Conservation (phyloP, 2,797 vertebrate genomes). For the Neosilurus hyrtlii region DNA sequence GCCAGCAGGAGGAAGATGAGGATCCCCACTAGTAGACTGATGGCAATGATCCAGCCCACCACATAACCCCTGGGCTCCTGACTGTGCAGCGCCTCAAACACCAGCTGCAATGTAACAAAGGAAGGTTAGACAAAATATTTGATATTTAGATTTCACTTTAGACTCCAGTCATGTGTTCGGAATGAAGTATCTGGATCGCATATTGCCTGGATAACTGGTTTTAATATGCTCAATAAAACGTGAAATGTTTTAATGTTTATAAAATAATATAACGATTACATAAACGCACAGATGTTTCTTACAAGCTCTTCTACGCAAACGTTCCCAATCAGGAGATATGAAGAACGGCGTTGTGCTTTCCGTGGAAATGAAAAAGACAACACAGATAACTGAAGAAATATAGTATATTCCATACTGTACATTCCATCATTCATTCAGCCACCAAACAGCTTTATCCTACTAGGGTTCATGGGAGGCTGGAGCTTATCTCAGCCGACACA, state of each 20-base stretch:
- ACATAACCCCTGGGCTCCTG: slow-evolving; percentile 96
- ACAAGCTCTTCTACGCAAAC: neutral
- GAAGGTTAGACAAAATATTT: slow-evolving; percentile 36
- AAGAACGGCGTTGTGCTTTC: too few species aligned
- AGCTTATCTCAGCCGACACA: too few species aligned
- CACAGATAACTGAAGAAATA: neutral
- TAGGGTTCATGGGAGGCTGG: too few species aligned
- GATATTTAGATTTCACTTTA: slow-evolving; percentile 21
- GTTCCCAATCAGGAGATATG: neutral
- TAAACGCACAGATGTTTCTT: neutral
- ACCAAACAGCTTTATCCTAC: too few species aligned
- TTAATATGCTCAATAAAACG: neutral
- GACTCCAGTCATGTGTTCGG: neutral
- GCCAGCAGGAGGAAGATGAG: slow-evolving; percentile 96
- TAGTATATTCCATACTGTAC: neutral
- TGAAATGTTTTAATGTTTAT: neutral
- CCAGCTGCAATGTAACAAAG: slow-evolving; percentile 76
- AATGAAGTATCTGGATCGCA: neutral
- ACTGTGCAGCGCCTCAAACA: slow-evolving; percentile 98
- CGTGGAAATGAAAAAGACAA: neutral
- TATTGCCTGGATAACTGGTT: neutral
- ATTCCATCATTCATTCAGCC: too few species aligned
- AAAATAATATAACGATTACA: neutral
- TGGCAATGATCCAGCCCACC: slow-evolving; percentile 99
- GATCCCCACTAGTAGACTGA: slow-evolving; percentile 96